Evolutionary conservation across 2,113 vertebrate genomes (phyloP).

Genomic region (Saccopteryx leptura): DNA sequence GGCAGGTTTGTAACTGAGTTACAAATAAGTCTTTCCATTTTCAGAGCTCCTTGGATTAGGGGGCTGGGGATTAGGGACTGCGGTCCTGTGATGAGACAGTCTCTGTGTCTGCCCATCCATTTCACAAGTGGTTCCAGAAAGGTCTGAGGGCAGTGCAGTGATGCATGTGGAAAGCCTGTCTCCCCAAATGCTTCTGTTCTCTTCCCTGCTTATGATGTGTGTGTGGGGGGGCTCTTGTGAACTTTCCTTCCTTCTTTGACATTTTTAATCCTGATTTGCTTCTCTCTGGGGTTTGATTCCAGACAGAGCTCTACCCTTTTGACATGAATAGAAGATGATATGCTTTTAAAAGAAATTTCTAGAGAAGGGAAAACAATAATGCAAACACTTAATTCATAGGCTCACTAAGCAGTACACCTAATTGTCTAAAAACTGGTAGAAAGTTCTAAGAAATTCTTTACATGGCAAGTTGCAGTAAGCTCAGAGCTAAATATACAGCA

Average conservation of each 20-base stretch:
- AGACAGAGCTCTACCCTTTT: neutral
- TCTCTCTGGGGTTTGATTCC: neutral
- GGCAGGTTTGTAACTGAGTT: constrained; percentile 60
- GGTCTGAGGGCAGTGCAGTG: fast-evolving
- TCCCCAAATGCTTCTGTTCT: neutral
- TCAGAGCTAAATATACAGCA: neutral
- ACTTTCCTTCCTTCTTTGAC: constrained; percentile 12
- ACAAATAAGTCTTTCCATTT: constrained; percentile 35
- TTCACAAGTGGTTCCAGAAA: neutral
- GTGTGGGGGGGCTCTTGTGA: neutral
- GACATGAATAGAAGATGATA: neutral
- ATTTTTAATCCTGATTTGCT: neutral
- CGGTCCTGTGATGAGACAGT: neutral
- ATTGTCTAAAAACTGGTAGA: constrained; percentile 53
- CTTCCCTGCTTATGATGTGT: neutral
- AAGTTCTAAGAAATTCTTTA: constrained; percentile 32
- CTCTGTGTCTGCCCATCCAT: neutral
- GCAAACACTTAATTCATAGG: neutral
- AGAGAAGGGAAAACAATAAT: neutral
- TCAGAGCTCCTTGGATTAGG: neutral
- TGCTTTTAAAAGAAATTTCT: neutral
- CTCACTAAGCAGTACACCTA: constrained; percentile 14
- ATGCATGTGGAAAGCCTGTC: neutral
- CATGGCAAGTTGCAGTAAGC: neutral
- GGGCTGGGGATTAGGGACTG: neutral